phyloP scores from a whole-genome alignment of 2,888 invertebrate species.

The Phymatocera aterrima region DNA sequence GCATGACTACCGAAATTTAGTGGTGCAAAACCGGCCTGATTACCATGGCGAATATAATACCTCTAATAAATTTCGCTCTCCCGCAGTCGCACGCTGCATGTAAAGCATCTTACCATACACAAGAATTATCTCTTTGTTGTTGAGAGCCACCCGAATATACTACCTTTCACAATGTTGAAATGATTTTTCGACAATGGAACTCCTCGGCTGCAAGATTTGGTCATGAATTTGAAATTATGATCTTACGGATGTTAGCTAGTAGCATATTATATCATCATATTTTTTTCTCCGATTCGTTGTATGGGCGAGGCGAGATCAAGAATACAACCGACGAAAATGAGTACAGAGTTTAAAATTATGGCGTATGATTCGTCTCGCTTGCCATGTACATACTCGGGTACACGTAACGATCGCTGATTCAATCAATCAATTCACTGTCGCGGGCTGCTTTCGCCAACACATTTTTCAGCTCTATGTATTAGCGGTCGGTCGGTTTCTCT shows the following conservation, averaged over 20 bases:
- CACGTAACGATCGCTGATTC: slow-evolving; percentile 9
- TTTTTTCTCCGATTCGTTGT: neutral
- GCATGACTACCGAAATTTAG: neutral
- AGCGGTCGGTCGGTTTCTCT: neutral
- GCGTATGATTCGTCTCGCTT: neutral
- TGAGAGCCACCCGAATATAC: slow-evolving; percentile 2
- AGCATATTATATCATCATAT: neutral
- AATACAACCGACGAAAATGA: neutral
- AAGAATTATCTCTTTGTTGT: slow-evolving; percentile 3
- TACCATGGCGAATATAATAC: neutral
- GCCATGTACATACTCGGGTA: neutral
- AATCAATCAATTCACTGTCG: neutral
- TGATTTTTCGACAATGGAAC: slow-evolving; percentile 23
- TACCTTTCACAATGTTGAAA: slow-evolving; percentile 19
- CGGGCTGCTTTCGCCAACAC: neutral
- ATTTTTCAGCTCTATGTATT: slow-evolving; percentile 21
- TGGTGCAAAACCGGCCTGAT: slow-evolving; percentile 9
- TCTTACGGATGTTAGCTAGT: neutral
- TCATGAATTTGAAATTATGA: slow-evolving; percentile 48
- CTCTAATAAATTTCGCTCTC: neutral
- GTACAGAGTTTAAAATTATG: neutral
- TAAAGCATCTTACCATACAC: neutral
- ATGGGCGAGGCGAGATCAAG: slow-evolving; percentile 14
- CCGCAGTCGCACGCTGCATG: slow-evolving; percentile 12
- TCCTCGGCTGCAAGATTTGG: neutral